Percentiles rank a stretch among this genome's conserved stretches.
These are phyloP conservation scores for Syngnathus typhle DNA, from an alignment of 2,113 vertebrate species.

Conservation along the genomic window DNA sequence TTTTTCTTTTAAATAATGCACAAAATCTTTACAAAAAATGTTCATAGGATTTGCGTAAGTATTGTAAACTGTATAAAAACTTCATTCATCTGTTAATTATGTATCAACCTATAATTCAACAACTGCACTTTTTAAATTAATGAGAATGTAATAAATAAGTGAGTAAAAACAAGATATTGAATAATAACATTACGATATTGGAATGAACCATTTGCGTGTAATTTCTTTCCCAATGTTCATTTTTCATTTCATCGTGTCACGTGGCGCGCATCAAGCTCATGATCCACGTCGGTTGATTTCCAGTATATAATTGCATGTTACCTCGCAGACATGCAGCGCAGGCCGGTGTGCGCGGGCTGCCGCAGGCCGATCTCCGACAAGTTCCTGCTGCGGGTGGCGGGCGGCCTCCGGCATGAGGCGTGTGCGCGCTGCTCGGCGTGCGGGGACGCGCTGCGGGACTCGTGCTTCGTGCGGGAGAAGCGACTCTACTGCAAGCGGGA, in stretches of 20 bases:
- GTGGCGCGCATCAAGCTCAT: neutral
- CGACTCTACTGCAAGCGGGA: slow-evolving; percentile 92
- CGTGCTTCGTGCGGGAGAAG: slow-evolving; percentile 88
- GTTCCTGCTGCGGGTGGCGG: slow-evolving; percentile 87
- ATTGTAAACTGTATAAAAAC: too few relatives aligned
- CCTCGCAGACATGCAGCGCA: slow-evolving; percentile 67
- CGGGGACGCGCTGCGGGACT: slow-evolving; percentile 81
- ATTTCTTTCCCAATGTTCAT: neutral
- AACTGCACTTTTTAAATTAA: neutral
- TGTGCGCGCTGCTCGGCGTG: slow-evolving; percentile 88
- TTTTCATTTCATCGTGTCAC: neutral
- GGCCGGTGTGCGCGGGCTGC: slow-evolving; percentile 85
- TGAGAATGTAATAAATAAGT: neutral
- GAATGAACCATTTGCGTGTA: neutral
- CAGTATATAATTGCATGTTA: neutral
- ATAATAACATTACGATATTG: neutral
- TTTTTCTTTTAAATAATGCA: neutral
- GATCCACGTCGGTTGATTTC: too few relatives aligned
- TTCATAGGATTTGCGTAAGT: too few relatives aligned
- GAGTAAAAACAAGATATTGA: neutral
- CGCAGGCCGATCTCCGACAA: slow-evolving; percentile 82
- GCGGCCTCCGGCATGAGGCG: slow-evolving; percentile 89
- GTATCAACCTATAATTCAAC: neutral
- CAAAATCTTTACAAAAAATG: neutral
- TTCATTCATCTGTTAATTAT: neutral